Percentiles rank a stretch among this genome's conserved stretches.
Conservation (phyloP, 2,797 vertebrate genomes). For the Heteromormyrus szaboi region DNA sequence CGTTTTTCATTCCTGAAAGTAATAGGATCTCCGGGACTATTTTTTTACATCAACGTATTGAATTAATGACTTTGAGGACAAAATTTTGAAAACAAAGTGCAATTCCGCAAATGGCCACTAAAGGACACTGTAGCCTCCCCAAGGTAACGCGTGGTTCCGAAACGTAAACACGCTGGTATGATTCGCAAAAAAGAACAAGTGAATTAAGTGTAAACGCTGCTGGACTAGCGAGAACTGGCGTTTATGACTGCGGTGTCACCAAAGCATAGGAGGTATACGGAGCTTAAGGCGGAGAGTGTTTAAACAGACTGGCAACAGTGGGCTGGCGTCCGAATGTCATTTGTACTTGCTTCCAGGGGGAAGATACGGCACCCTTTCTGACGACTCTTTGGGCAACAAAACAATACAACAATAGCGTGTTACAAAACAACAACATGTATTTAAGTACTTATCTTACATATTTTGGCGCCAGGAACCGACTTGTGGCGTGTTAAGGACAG, state of each 20-base stretch:
- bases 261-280: background rate
- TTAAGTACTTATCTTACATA: background rate
- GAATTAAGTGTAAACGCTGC: background rate
- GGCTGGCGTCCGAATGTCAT: background rate
- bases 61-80: background rate
- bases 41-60: background rate
- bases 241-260: background rate
- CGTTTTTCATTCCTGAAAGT: background rate
- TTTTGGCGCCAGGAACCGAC: background rate
- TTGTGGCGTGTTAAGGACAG: background rate
- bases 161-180: background rate
- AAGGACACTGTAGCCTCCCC: background rate
- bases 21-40: background rate
- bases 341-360: background rate
- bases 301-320: background rate
- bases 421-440: background rate
- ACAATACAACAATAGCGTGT: background rate
- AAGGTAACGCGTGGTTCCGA: background rate
- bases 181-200: background rate
- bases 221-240: background rate
- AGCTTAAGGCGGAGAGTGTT: background rate
- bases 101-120: slow-evolving; percentile 5
- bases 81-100: background rate
- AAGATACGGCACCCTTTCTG: background rate
- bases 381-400: background rate